Evolutionary conservation across 2,113 vertebrate genomes (phyloP).

Genomic region (Artemisiospiza belli): DNA sequence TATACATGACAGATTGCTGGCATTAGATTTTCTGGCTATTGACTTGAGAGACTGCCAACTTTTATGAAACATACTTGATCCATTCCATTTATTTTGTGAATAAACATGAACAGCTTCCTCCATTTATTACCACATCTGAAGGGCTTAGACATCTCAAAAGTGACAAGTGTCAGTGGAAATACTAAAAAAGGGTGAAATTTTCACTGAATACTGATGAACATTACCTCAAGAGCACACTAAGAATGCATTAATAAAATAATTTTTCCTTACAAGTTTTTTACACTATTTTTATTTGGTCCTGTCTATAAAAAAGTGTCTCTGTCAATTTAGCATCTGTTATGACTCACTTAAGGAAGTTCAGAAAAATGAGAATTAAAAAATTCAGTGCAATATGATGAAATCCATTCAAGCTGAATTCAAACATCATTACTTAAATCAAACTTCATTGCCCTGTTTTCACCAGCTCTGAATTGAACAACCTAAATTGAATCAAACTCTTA

Average conservation of each 20-base stretch:
- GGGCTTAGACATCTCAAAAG: neutral
- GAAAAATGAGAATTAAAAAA: constrained; percentile 4
- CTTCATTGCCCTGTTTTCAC: neutral
- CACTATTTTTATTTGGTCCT: neutral
- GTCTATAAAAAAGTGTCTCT: neutral
- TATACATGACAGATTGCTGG: neutral
- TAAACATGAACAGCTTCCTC: neutral
- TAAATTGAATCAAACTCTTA: neutral
- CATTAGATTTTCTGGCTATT: constrained; percentile 11
- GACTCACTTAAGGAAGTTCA: neutral
- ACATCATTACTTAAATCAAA: neutral
- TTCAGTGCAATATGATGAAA: neutral
- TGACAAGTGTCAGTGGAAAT: neutral
- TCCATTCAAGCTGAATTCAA: neutral
- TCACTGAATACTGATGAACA: neutral
- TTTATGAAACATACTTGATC: neutral
- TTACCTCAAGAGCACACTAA: neutral
- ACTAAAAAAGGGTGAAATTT: neutral
- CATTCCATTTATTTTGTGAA: constrained; percentile 25
- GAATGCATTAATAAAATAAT: neutral
- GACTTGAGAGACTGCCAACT: neutral
- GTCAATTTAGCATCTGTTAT: neutral
- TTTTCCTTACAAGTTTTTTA: neutral
- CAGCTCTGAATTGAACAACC: neutral
- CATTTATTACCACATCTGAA: neutral